Evolutionary conservation across 2,797 vertebrate genomes (phyloP).

Genomic region (Danio albolineatus): DNA sequence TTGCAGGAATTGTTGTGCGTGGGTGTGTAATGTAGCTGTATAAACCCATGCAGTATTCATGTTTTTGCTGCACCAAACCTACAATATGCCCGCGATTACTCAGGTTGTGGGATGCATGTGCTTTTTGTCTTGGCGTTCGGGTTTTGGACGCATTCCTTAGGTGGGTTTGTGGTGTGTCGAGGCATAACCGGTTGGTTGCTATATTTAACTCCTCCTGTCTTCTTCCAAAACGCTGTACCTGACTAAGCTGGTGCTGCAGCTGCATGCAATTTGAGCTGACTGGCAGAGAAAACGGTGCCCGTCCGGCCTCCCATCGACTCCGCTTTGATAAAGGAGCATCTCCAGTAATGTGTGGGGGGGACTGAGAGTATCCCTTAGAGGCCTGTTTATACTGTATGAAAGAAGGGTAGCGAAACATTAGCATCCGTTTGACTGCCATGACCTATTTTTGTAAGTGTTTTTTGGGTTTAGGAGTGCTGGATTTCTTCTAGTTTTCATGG

Average conservation of each 20-base stretch:
- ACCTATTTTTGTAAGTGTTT: constrained; percentile 49
- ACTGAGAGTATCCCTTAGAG: constrained; percentile 61
- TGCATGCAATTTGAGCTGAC: constrained; percentile 57
- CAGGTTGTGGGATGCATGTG: constrained; percentile 25
- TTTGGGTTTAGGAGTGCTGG: neutral
- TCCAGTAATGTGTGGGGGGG: constrained; percentile 57
- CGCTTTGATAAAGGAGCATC: constrained; percentile 51
- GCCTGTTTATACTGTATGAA: constrained; percentile 64
- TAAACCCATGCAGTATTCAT: constrained; percentile 38
- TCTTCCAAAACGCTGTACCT: constrained; percentile 52
- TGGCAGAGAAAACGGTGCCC: constrained; percentile 60
- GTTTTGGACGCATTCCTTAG: constrained; percentile 2
- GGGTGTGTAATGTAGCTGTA: constrained; percentile 24
- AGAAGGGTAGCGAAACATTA: constrained; percentile 63
- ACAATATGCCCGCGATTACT: constrained; percentile 23
- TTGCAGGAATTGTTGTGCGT: constrained; percentile 17
- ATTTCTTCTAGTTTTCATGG: neutral
- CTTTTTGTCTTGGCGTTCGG: constrained; percentile 15
- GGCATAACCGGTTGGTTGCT: constrained; percentile 29
- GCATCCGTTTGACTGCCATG: constrained; percentile 63
- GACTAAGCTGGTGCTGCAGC: constrained; percentile 51
- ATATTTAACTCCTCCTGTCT: constrained; percentile 54
- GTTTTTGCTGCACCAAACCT: neutral
- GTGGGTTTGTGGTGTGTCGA: constrained; percentile 29
- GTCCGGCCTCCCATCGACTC: constrained; percentile 57